Conservation (phyloP, 2,113 vertebrate species). For the Tachysurus vachellii region DNA sequence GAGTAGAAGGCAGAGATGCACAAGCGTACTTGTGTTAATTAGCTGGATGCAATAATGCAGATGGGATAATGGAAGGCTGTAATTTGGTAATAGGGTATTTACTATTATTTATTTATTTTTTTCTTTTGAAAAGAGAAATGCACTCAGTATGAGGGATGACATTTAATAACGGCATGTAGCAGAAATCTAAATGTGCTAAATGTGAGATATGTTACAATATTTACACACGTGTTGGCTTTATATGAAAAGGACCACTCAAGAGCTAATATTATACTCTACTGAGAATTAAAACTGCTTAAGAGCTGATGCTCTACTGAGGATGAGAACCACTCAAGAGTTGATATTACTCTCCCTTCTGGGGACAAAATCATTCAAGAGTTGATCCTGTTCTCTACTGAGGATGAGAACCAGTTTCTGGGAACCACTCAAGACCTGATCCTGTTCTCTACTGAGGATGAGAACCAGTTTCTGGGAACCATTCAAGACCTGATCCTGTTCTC, state of each 20-base stretch:
- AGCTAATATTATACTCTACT: not conserved
- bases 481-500: not conserved
- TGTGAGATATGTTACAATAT: not conserved
- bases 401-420: not conserved
- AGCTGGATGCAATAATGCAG: constrained; percentile 23
- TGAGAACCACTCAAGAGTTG: not conserved
- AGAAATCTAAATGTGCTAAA: not conserved
- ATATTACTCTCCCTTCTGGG: not conserved
- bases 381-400: not conserved
- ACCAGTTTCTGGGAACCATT: no score
- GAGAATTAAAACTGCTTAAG: not conserved
- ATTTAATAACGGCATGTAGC: not conserved
- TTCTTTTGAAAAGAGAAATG: not conserved
- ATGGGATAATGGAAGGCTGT: constrained; percentile 31
- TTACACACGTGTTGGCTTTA: not conserved
- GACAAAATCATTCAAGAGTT: not conserved
- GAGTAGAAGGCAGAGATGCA: not conserved
- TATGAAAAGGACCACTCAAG: not conserved
- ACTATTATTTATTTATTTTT: not conserved
- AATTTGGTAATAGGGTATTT: not conserved
- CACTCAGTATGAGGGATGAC: not conserved
- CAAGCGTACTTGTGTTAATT: constrained; percentile 22
- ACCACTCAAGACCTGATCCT: not conserved
- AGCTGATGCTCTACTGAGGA: not conserved
- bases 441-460: not conserved